Conservation (phyloP, 2,113 vertebrate genomes). For the Proteles cristata region DNA sequence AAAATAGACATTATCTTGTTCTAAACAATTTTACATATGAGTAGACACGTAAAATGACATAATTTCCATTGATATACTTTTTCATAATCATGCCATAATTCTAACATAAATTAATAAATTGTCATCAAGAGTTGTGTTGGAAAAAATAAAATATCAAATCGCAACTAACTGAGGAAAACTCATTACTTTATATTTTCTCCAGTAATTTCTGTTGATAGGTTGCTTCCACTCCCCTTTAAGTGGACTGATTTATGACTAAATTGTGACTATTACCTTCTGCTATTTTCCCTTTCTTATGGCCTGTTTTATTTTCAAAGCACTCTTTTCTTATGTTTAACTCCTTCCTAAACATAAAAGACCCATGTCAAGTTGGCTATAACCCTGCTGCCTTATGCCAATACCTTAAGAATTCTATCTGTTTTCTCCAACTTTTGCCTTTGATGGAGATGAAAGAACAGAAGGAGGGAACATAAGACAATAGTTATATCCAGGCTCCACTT, state of each 20-base stretch:
- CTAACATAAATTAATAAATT: not conserved
- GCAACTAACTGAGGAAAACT: not conserved
- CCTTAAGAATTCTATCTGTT: conserved; percentile 19
- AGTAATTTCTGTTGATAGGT: conserved; percentile 8
- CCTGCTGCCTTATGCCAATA: not conserved
- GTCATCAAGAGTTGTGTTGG: not conserved
- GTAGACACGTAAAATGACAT: not conserved
- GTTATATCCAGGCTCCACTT: not conserved
- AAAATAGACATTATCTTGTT: not conserved
- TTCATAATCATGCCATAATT: not conserved
- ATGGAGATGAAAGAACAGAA: not conserved
- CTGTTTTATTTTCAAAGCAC: conserved; percentile 53
- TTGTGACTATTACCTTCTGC: conserved; percentile 65
- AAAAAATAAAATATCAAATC: not conserved
- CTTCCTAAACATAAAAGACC: conserved; percentile 55
- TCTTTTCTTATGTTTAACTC: conserved; percentile 19
- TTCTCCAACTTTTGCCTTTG: not conserved
- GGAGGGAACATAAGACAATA: rapidly evolving
- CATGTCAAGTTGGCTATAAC: not conserved
- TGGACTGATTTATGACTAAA: conserved; percentile 58
- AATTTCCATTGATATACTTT: not conserved
- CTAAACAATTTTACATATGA: not conserved
- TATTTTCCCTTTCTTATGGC: conserved; percentile 61
- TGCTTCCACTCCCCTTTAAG: conserved; percentile 58
- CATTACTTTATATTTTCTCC: conserved; percentile 29